phyloP scores from a whole-genome alignment of 1,140 invertebrate genomes.

The Odontomachus brunneus region DNA sequence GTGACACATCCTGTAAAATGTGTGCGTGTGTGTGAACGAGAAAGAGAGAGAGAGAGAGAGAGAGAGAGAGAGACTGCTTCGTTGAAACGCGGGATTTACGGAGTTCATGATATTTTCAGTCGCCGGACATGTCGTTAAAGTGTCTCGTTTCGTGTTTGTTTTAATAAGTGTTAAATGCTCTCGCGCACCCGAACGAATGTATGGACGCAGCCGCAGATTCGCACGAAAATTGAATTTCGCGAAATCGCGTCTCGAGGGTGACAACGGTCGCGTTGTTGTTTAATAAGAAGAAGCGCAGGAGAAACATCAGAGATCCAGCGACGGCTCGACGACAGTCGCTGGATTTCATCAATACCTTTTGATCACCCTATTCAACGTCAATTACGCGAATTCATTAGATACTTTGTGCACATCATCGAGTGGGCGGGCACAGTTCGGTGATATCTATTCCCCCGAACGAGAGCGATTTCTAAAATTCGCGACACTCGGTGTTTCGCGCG shows the following conservation, averaged over 20 bases:
- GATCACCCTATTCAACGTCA: conserved; percentile 27
- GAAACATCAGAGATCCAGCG: neutral
- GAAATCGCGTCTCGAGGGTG: conserved; percentile 18
- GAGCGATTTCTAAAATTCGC: conserved; percentile 32
- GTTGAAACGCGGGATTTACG: too few species aligned
- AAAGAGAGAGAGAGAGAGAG: too few species aligned
- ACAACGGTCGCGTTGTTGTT: neutral
- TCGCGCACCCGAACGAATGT: conserved; percentile 11
- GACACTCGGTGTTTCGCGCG: neutral
- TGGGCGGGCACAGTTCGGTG: neutral
- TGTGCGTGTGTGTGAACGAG: too few species aligned
- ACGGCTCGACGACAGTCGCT: neutral
- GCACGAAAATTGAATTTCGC: neutral
- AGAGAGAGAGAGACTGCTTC: too few species aligned
- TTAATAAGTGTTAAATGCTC: conserved; percentile 39
- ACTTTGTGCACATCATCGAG: neutral
- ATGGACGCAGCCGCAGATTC: conserved; percentile 1
- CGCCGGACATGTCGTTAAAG: neutral
- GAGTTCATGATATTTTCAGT: neutral
- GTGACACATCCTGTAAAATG: too few species aligned
- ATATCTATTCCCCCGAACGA: neutral
- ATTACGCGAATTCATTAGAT: conserved; percentile 38
- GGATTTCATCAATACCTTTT: conserved; percentile 15
- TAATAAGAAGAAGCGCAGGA: neutral
- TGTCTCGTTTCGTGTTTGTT: neutral